phyloP scores from a whole-genome alignment of 2,797 vertebrate species.

The Schizopygopsis pylzovi region DNA sequence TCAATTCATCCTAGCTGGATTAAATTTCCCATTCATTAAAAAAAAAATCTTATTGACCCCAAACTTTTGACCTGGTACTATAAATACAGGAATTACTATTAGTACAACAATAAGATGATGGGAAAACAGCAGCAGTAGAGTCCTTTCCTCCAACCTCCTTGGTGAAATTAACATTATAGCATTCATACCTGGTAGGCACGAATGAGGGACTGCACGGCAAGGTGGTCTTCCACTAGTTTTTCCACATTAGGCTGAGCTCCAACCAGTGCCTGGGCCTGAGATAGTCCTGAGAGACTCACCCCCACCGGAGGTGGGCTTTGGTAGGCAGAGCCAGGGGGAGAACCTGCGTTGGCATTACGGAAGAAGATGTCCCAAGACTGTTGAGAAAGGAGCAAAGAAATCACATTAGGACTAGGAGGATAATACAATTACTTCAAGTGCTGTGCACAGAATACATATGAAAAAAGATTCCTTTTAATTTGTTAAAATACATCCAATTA shows the following conservation, averaged over 20 bases:
- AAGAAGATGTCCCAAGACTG: conserved; percentile 98
- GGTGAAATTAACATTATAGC: background rate
- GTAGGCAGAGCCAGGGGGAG: conserved; percentile 86
- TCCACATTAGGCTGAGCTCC: conserved; percentile 83
- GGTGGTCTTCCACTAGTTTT: conserved; percentile 93
- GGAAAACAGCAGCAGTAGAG: background rate
- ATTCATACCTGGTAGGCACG: conserved; percentile 91
- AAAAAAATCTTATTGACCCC: background rate
- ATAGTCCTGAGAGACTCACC: conserved; percentile 70
- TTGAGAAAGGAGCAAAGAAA: conserved; percentile 49
- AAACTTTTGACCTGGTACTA: background rate
- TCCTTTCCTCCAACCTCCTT: background rate
- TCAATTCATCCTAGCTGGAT: background rate
- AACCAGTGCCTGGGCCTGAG: conserved; percentile 74
- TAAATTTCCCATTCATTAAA: background rate
- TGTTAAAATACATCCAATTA: no score
- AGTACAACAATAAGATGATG: background rate
- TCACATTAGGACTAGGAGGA: background rate
- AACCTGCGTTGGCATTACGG: conserved; percentile 87
- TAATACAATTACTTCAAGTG: background rate
- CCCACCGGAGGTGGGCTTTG: conserved; percentile 85
- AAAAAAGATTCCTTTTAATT: background rate
- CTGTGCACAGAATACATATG: background rate
- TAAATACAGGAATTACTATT: background rate
- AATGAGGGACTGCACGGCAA: conserved; percentile 94